Conservation (phyloP, 2,888 invertebrate genomes). For the Epinotia ramella region DNA sequence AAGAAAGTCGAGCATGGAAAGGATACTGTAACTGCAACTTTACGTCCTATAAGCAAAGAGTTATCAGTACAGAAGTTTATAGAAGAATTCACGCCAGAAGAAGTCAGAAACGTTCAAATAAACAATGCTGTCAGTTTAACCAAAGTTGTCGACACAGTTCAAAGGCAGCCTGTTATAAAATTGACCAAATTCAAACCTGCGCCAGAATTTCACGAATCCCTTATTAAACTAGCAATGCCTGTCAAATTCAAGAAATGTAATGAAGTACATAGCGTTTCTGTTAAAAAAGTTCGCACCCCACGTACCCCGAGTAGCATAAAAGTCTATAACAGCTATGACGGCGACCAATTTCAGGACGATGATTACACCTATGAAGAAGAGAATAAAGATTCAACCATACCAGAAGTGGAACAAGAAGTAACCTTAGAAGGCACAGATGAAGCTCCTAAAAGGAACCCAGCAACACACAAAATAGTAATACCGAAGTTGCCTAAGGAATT, state of each 20-base stretch:
- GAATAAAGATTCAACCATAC: conserved; percentile 57
- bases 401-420: conserved; percentile 74
- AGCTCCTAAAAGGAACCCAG: conserved; percentile 40
- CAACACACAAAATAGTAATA: conserved; percentile 60
- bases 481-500: conserved; percentile 61
- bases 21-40: conserved; percentile 51
- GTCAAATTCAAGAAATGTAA: conserved; percentile 57
- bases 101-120: conserved; percentile 46
- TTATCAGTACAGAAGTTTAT: conserved; percentile 72
- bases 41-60: conserved; percentile 55
- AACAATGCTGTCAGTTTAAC: conserved; percentile 55
- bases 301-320: conserved; percentile 38
- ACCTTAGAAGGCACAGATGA: conserved; percentile 65
- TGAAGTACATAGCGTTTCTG: conserved; percentile 54
- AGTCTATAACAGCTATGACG: conserved; percentile 19
- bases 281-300: conserved; percentile 56
- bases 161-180: conserved; percentile 58
- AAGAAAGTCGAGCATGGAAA: conserved; percentile 56
- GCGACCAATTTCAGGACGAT: conserved; percentile 8
- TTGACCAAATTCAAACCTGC: conserved; percentile 60
- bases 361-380: conserved; percentile 47
- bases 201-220: not conserved
- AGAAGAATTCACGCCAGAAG: conserved; percentile 72
- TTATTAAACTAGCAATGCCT: conserved; percentile 61
- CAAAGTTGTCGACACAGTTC: conserved; percentile 40